phyloP scores from a whole-genome alignment of 2,888 invertebrate species.

The Drosophila gaucha region DNA sequence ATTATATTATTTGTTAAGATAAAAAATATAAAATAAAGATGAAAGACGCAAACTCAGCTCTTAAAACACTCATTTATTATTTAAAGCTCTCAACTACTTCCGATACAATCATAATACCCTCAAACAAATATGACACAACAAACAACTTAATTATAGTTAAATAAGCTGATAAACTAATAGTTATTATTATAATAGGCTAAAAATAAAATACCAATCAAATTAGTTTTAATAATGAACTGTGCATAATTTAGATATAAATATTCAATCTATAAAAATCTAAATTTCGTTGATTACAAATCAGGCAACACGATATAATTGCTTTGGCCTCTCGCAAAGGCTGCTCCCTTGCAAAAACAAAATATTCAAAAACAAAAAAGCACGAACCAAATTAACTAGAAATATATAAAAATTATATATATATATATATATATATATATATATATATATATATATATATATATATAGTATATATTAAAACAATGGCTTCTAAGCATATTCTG shows the following conservation, averaged over 20 bases:
- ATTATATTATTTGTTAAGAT: too few species aligned
- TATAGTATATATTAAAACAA: conserved; percentile 49
- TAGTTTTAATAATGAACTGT: neutral
- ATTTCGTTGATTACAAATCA: conserved; percentile 44
- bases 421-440: conserved; percentile 25
- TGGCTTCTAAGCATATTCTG: conserved; percentile 50
- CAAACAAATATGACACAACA: too few species aligned
- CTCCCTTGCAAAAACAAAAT: conserved; percentile 39
- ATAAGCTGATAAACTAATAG: neutral
- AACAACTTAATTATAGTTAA: too few species aligned
- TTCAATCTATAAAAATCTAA: conserved; percentile 31
- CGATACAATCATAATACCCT: too few species aligned
- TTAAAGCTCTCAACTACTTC: too few species aligned
- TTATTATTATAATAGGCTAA: neutral
- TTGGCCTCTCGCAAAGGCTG: conserved; percentile 56
- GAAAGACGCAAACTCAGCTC: too few species aligned
- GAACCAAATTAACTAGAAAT: conserved; percentile 35
- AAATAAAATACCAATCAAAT: conserved; percentile 1
- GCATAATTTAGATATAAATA: conserved; percentile 27
- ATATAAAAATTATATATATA: conserved; percentile 23
- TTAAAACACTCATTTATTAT: too few species aligned
- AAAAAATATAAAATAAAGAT: too few species aligned
- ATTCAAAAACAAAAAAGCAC: conserved; percentile 18
- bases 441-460: conserved; percentile 11
- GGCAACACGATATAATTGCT: conserved; percentile 66